These are phyloP conservation scores for Scomber scombrus DNA, from an alignment of 2,113 vertebrate genomes.

Conservation along the genomic window DNA sequence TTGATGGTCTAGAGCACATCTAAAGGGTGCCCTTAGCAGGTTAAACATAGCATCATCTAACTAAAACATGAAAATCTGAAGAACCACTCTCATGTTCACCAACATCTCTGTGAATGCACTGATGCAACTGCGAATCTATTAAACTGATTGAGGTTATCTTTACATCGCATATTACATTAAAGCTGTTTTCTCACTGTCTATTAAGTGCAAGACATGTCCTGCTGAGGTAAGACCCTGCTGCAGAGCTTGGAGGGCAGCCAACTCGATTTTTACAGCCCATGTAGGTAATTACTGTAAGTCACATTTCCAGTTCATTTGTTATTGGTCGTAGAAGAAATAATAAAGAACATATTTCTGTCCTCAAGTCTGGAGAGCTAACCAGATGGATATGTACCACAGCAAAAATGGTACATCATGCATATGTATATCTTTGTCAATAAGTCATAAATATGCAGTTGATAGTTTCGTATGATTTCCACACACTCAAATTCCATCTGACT, in stretches of 20 bases:
- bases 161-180: slow-evolving; percentile 10
- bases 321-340: slow-evolving; percentile 1
- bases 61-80: not conserved
- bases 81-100: not conserved
- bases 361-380: not conserved
- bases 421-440: not conserved
- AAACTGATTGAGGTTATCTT: not conserved
- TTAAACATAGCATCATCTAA: no score
- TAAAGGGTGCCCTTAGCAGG: no score
- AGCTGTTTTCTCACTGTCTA: slow-evolving; percentile 11
- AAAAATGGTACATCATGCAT: not conserved
- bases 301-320: slow-evolving; percentile 26
- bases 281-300: slow-evolving; percentile 28
- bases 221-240: slow-evolving; percentile 24
- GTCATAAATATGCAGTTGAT: not conserved
- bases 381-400: not conserved
- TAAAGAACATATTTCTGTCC: not conserved
- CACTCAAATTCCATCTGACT: not conserved
- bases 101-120: not conserved
- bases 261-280: slow-evolving; percentile 17
- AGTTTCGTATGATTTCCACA: not conserved
- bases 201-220: slow-evolving; percentile 39
- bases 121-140: not conserved
- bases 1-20: no score
- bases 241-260: slow-evolving; percentile 35